These are phyloP conservation scores for Oryzias dopingdopingensis DNA, from an alignment of 2,797 vertebrate genomes.

Conservation along the genomic window DNA sequence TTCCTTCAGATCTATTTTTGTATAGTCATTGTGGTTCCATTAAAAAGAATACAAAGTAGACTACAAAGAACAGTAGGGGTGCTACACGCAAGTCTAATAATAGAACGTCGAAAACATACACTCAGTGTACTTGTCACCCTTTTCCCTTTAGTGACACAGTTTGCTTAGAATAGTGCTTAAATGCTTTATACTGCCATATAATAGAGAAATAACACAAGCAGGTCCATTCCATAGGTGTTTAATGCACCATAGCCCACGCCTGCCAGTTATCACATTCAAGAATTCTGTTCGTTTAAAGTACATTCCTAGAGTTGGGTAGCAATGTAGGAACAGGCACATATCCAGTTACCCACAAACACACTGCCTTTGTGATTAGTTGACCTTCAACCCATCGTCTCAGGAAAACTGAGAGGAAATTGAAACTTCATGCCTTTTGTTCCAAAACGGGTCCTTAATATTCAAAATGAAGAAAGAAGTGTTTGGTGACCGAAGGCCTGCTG, in stretches of 20 bases:
- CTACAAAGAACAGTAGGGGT: slow-evolving; percentile 39
- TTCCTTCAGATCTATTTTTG: slow-evolving; percentile 81
- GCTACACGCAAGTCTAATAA: slow-evolving; percentile 44
- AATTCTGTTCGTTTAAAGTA: slow-evolving; percentile 73
- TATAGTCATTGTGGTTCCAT: slow-evolving; percentile 74
- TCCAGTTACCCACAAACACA: slow-evolving; percentile 70
- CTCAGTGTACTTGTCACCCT: slow-evolving; percentile 60
- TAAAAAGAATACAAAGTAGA: slow-evolving; percentile 65
- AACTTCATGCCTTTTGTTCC: slow-evolving; percentile 75
- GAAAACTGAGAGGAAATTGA: slow-evolving; percentile 74
- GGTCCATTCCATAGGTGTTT: slow-evolving; percentile 75
- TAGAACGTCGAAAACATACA: slow-evolving; percentile 54
- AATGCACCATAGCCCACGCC: slow-evolving; percentile 71
- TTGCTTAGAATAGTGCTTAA: slow-evolving; percentile 76
- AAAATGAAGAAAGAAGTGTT: slow-evolving; percentile 38
- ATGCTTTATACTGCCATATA: slow-evolving; percentile 81
- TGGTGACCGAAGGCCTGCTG: slow-evolving; percentile 30
- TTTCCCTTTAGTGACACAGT: slow-evolving; percentile 73
- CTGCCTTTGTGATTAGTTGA: slow-evolving; percentile 74
- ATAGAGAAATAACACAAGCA: slow-evolving; percentile 77
- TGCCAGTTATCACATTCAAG: slow-evolving; percentile 69
- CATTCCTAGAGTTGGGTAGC: slow-evolving; percentile 76
- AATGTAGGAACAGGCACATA: slow-evolving; percentile 63
- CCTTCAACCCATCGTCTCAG: slow-evolving; percentile 69
- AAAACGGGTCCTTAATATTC: slow-evolving; percentile 68